A percentile compares a stretch with the other conserved stretches of the same genome.
These are phyloP conservation scores for Dipus sagitta DNA, from an alignment of 2,797 vertebrate species.

Conservation along the genomic window DNA sequence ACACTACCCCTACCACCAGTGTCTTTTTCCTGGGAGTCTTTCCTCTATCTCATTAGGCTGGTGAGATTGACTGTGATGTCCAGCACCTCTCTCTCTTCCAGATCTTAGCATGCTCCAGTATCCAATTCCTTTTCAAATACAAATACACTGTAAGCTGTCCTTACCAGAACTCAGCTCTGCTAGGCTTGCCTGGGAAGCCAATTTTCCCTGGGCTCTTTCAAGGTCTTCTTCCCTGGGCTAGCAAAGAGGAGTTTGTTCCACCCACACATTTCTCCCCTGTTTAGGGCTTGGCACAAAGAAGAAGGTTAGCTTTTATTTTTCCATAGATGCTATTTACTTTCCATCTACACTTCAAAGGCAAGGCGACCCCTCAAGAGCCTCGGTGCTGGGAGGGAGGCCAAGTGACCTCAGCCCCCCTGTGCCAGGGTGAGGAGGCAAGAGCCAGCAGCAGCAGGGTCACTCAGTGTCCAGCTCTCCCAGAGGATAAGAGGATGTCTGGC, in stretches of 20 bases:
- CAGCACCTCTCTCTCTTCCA: neutral
- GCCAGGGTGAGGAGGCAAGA: neutral
- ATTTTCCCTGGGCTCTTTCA: slow-evolving; percentile 37
- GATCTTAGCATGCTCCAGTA: slow-evolving; percentile 40
- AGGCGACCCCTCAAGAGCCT: neutral
- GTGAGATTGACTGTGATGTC: neutral
- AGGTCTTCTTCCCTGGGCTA: slow-evolving; percentile 34
- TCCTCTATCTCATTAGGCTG: neutral
- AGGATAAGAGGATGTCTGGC: neutral
- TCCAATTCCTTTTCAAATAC: slow-evolving; percentile 59
- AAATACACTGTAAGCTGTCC: slow-evolving; percentile 7
- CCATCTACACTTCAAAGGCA: slow-evolving; percentile 4
- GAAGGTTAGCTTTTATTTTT: slow-evolving; percentile 29
- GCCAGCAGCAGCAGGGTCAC: neutral
- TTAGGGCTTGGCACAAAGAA: slow-evolving; percentile 3
- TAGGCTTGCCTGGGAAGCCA: neutral
- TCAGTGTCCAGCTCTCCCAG: neutral
- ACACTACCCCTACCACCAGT: neutral
- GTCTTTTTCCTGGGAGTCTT: neutral
- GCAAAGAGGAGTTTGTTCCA: slow-evolving; percentile 59
- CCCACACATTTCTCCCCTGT: neutral
- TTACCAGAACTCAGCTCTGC: neutral
- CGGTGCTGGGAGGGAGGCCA: neutral
- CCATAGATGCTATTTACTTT: neutral
- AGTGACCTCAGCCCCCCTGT: neutral